Conservation (phyloP, 2,888 invertebrate species). For the Spicauda simplicius region DNA sequence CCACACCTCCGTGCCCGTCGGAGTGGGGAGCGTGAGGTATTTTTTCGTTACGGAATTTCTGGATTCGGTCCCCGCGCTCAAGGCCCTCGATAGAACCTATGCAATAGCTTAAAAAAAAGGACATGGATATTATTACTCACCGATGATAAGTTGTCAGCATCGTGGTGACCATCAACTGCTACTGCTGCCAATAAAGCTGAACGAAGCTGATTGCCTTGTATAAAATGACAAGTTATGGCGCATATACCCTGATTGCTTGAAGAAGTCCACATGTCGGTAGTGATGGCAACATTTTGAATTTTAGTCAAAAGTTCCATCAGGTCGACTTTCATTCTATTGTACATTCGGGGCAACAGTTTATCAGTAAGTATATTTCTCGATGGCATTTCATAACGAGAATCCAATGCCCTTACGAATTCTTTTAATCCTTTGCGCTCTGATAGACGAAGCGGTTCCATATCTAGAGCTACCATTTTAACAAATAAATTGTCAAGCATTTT, state of each 20-base stretch:
- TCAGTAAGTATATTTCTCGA: neutral
- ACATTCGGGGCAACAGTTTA: neutral
- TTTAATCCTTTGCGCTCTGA: constrained; percentile 23
- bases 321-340: constrained; percentile 16
- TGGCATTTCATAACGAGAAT: constrained; percentile 21
- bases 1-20: too few relatives aligned
- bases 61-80: too few relatives aligned
- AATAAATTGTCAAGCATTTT: constrained; percentile 19
- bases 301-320: constrained; percentile 4
- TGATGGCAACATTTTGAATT: constrained; percentile 12
- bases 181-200: constrained; percentile 10
- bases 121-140: neutral
- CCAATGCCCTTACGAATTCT: constrained; percentile 21
- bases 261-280: constrained; percentile 17
- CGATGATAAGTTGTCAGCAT: neutral
- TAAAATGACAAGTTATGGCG: constrained; percentile 23
- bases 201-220: constrained; percentile 1
- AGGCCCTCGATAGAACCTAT: too few relatives aligned
- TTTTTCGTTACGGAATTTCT: too few relatives aligned
- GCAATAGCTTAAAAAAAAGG: too few relatives aligned
- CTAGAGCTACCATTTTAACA: constrained; percentile 19
- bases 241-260: constrained; percentile 18
- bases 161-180: neutral
- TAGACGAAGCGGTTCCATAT: constrained; percentile 18
- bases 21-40: too few relatives aligned